Conservation (phyloP, 2,113 vertebrate genomes). For the Murina feae region DNA sequence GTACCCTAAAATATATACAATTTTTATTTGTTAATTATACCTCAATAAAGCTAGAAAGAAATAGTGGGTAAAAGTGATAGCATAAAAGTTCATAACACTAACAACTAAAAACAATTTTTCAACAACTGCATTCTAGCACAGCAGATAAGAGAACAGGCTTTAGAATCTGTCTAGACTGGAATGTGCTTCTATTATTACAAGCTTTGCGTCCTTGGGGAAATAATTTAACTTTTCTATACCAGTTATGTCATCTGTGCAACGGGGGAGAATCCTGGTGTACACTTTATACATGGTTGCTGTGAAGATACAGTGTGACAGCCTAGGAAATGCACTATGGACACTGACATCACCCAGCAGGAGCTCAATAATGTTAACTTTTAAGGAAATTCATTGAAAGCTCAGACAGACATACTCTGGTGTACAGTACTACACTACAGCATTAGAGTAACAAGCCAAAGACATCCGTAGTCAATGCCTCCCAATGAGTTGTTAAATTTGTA, state of each 20-base stretch:
- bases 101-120: constrained; percentile 3
- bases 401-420: background rate
- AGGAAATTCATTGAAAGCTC: background rate
- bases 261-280: background rate
- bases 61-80: background rate
- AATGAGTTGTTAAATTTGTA: background rate
- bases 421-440: background rate
- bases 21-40: background rate
- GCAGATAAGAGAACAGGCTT: background rate
- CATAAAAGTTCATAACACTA: background rate
- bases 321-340: background rate
- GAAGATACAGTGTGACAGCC: background rate
- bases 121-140: background rate
- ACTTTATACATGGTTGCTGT: background rate
- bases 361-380: background rate
- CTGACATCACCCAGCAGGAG: background rate
- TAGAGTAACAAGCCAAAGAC: background rate
- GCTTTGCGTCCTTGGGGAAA: background rate
- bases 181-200: background rate
- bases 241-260: background rate
- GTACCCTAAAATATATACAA: background rate
- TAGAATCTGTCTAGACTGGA: background rate
- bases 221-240: background rate
- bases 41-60: background rate
- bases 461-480: background rate